Evolutionary conservation across 2,888 invertebrate genomes (phyloP).

Genomic region (Clusia tigrina): DNA sequence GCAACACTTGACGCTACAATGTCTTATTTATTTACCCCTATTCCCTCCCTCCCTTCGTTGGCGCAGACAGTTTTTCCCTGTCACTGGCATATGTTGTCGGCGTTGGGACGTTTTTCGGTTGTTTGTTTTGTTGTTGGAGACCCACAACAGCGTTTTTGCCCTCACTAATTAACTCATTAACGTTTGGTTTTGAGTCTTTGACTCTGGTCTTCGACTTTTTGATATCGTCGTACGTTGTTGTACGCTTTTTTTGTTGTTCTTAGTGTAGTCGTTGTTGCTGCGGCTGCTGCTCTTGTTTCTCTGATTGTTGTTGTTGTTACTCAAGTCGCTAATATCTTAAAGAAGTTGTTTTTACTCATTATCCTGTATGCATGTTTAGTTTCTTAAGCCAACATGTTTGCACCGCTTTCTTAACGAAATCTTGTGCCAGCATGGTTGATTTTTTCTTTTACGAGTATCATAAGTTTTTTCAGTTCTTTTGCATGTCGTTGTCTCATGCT

Average conservation of each 20-base stretch:
- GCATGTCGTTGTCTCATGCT: no score
- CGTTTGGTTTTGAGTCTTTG: slow-evolving; percentile 47
- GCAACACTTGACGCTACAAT: slow-evolving; percentile 39
- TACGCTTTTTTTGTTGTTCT: not conserved
- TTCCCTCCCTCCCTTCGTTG: not conserved
- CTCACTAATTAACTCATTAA: slow-evolving; percentile 63
- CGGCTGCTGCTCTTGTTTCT: not conserved
- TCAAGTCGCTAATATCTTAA: no score
- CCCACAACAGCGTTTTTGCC: slow-evolving; percentile 52
- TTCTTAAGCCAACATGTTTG: no score
- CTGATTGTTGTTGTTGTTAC: no score
- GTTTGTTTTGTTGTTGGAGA: slow-evolving; percentile 2
- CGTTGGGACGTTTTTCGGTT: not conserved
- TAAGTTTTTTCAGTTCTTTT: no score
- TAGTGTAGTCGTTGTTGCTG: not conserved
- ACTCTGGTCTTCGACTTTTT: slow-evolving; percentile 8
- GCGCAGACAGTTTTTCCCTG: not conserved
- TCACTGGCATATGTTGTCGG: not conserved
- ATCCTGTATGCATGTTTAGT: no score
- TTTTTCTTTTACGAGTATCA: no score
- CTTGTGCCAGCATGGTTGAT: no score
- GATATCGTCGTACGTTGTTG: not conserved
- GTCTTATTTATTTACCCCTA: slow-evolving; percentile 5
- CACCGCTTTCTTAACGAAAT: no score
- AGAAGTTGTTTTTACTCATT: no score